A percentile compares a stretch with the other conserved stretches of the same genome.
phyloP scores from a whole-genome alignment of 2,888 invertebrate genomes.

The Eucera pruinosa region DNA sequence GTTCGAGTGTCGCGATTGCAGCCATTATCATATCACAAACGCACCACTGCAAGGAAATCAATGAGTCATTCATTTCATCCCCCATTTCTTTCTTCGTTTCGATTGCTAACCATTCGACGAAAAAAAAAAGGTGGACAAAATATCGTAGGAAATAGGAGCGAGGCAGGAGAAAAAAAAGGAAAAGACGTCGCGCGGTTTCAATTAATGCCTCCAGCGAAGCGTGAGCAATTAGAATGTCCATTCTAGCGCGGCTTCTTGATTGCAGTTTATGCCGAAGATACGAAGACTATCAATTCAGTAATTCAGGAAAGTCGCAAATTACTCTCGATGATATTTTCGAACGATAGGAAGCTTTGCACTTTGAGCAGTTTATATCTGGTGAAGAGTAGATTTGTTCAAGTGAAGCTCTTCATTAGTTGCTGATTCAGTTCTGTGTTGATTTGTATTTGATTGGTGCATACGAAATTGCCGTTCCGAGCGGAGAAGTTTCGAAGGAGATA shows the following conservation, averaged over 20 bases:
- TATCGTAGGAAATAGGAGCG: not conserved
- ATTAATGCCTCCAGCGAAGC: slow-evolving; percentile 15
- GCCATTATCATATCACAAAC: slow-evolving; percentile 57
- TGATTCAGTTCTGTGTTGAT: too few relatives aligned
- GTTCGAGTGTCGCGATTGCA: slow-evolving; percentile 42
- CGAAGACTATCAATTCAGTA: not conserved
- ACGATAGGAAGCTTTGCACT: not conserved
- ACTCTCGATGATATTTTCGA: not conserved
- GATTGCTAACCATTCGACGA: not conserved
- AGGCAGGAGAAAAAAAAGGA: too few relatives aligned
- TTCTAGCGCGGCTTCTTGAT: slow-evolving; percentile 14
- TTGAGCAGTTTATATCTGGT: not conserved
- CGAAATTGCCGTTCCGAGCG: too few relatives aligned
- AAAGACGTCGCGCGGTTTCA: slow-evolving; percentile 18
- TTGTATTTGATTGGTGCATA: too few relatives aligned
- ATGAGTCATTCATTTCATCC: not conserved
- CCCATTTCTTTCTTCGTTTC: not conserved
- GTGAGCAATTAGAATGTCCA: slow-evolving; percentile 33
- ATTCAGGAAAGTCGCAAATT: slow-evolving; percentile 1
- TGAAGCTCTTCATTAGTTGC: too few relatives aligned
- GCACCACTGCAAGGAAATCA: slow-evolving; percentile 28
- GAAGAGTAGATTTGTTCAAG: not conserved
- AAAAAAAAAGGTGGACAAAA: not conserved
- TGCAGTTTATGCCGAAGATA: slow-evolving; percentile 16
- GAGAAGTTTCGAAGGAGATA: too few relatives aligned